Percentiles rank a stretch among this genome's conserved stretches.
These are phyloP conservation scores for Ernsta delagoae DNA, from an alignment of 2,888 invertebrate species.

Conservation along the genomic window DNA sequence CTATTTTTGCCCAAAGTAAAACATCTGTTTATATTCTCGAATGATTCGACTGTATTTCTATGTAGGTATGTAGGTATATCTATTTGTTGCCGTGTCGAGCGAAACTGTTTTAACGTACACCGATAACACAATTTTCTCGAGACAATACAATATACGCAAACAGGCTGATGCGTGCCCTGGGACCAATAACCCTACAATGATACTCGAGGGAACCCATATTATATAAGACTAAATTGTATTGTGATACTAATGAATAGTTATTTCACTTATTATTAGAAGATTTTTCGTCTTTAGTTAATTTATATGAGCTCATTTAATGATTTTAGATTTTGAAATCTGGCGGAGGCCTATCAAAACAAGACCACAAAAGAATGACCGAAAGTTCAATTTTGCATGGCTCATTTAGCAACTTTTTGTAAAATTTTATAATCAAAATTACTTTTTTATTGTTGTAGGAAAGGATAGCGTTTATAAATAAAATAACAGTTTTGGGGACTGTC, in stretches of 20 bases:
- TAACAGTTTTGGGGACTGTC: no score
- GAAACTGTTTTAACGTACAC: constrained; percentile 13
- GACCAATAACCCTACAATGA: constrained; percentile 22
- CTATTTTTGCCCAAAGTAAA: background rate
- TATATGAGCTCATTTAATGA: no score
- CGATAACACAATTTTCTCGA: constrained; percentile 20
- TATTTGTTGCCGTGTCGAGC: background rate
- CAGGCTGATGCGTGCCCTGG: constrained; percentile 23
- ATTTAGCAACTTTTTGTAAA: background rate
- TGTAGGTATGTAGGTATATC: no score
- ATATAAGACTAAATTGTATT: constrained; percentile 19
- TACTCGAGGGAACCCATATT: constrained; percentile 19
- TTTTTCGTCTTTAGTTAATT: no score
- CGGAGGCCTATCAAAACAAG: no score
- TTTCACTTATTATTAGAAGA: no score
- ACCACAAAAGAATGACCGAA: background rate
- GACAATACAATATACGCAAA: constrained; percentile 37
- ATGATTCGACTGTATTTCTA: background rate
- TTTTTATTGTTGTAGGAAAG: background rate
- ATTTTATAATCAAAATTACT: no score
- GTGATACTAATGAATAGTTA: background rate
- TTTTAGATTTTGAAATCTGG: no score
- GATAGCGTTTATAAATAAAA: no score
- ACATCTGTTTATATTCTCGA: background rate
- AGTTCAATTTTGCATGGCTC: background rate